Conservation (phyloP, 92 coral and sea anemone species). For the Palythoa grandis region DNA sequence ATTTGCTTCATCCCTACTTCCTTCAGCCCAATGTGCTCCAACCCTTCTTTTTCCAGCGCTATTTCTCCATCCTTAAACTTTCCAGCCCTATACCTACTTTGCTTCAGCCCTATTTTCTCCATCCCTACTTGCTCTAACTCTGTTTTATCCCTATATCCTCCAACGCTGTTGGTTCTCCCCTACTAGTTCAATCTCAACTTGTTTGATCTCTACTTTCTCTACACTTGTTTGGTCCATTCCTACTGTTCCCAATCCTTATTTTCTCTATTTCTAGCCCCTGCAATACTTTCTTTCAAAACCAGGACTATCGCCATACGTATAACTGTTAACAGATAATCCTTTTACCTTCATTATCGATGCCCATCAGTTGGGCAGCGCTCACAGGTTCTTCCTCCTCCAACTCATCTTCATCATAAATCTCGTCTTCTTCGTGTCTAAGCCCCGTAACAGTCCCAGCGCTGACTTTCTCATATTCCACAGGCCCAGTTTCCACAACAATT, state of each 20-base stretch:
- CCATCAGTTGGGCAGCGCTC: slow-evolving; percentile 91
- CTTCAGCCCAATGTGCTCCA: not conserved
- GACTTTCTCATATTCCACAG: slow-evolving; percentile 83
- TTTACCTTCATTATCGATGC: slow-evolving; percentile 81
- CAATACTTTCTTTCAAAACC: not conserved
- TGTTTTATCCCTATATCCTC: not conserved
- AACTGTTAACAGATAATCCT: not conserved
- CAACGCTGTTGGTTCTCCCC: not conserved
- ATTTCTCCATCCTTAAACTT: not conserved
- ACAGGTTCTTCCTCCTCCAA: slow-evolving; percentile 86
- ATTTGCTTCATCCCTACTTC: not conserved
- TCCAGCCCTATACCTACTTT: not conserved
- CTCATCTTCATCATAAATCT: slow-evolving; percentile 65
- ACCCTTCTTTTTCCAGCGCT: not conserved
- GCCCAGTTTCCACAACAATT: slow-evolving; percentile 91
- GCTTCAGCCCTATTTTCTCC: not conserved
- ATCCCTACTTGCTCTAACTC: not conserved
- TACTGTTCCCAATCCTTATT: not conserved
- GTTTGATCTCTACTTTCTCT: not conserved
- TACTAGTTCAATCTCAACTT: not conserved
- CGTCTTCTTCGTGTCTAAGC: slow-evolving; percentile 58
- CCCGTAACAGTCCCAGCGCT: slow-evolving; percentile 38
- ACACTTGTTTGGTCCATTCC: not conserved
- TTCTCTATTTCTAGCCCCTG: not conserved
- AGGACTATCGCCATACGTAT: not conserved